A percentile compares a stretch with the other conserved stretches of the same genome.
Conservation (phyloP, 2,113 vertebrate species). For the Excalfactoria chinensis region DNA sequence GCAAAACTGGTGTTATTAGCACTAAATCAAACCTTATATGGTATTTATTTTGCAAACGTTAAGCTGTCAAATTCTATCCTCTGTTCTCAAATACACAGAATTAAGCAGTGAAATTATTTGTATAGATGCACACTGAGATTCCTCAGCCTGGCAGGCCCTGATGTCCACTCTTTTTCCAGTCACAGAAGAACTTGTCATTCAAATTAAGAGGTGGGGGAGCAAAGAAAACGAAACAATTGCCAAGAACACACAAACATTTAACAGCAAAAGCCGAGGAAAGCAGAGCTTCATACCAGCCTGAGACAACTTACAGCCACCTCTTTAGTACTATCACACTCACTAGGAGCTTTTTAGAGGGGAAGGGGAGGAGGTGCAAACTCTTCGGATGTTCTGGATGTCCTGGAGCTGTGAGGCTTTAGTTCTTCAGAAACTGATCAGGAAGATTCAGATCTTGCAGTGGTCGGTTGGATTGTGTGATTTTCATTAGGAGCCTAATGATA, state of each 20-base stretch:
- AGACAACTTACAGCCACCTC: neutral
- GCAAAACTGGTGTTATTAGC: neutral
- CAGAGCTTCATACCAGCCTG: neutral
- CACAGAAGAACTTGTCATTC: neutral
- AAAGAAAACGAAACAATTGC: neutral
- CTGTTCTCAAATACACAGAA: neutral
- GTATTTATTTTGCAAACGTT: neutral
- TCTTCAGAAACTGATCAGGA: neutral
- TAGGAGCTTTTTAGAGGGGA: neutral
- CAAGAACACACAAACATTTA: fast-evolving
- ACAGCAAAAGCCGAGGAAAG: neutral
- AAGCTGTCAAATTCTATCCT: fast-evolving
- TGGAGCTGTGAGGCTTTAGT: neutral
- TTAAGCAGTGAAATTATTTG: neutral
- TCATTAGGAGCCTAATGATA: conserved; percentile 45
- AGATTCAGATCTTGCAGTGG: neutral
- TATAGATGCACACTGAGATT: fast-evolving
- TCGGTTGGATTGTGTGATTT: conserved; percentile 39
- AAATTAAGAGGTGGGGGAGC: neutral
- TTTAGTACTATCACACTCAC: neutral
- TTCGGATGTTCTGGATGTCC: neutral
- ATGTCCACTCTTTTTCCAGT: neutral
- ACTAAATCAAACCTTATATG: neutral
- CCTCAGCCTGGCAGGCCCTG: fast-evolving
- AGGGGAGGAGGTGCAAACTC: neutral